phyloP scores from a whole-genome alignment of 2,113 vertebrate species.

The Columba janthina region DNA sequence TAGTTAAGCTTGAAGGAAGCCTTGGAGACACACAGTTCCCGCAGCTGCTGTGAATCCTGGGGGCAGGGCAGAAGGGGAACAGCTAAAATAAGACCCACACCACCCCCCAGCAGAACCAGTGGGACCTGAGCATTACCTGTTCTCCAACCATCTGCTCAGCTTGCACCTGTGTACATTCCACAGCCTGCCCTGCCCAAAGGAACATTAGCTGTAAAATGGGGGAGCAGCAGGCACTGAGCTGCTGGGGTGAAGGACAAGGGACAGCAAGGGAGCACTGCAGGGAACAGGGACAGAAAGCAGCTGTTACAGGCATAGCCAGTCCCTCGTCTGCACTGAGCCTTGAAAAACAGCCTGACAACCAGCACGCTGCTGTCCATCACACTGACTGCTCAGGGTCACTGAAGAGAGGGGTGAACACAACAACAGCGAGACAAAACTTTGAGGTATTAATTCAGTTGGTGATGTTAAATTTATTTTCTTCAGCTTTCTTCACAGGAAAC shows the following conservation, averaged over 20 bases:
- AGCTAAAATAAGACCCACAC: neutral
- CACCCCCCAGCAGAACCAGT: neutral
- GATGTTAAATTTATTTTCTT: conserved; percentile 58
- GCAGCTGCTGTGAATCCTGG: neutral
- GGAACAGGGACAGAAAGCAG: neutral
- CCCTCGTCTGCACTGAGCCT: fast-evolving
- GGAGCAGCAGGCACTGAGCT: neutral
- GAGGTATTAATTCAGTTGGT: neutral
- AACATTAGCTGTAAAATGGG: fast-evolving
- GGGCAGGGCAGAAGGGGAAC: neutral
- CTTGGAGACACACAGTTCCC: neutral
- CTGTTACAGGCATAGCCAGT: neutral
- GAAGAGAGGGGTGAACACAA: neutral
- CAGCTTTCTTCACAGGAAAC: conserved; percentile 51
- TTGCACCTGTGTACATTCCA: fast-evolving
- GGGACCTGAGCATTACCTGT: neutral
- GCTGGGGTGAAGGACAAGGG: neutral
- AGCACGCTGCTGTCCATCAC: fast-evolving
- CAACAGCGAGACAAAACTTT: neutral
- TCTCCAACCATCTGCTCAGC: neutral
- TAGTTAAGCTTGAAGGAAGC: neutral
- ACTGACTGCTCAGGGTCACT: neutral
- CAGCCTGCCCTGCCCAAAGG: neutral
- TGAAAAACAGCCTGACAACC: fast-evolving
- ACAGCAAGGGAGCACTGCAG: neutral